These are phyloP conservation scores for Crossocerus cetratus DNA, from an alignment of 2,888 invertebrate genomes.

Conservation along the genomic window DNA sequence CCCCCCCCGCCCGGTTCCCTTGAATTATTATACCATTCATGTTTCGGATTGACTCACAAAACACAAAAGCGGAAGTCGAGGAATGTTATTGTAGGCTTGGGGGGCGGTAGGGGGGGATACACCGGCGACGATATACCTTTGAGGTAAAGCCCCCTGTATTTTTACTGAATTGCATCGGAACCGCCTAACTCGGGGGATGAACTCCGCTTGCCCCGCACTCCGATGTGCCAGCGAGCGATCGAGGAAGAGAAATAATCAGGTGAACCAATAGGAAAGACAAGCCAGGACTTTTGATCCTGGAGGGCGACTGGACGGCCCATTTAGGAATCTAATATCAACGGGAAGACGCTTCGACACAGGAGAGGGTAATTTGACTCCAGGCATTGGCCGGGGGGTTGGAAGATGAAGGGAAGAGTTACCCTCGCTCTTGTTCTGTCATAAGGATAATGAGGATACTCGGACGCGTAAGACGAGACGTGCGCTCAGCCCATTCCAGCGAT, in stretches of 20 bases:
- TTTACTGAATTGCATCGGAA: constrained; percentile 59
- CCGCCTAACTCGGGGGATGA: constrained; percentile 18
- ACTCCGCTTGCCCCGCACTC: neutral
- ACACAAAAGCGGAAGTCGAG: constrained; percentile 74
- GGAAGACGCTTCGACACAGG: constrained; percentile 43
- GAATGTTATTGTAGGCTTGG: constrained; percentile 74
- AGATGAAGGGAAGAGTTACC: constrained; percentile 18
- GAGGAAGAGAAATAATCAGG: too few relatives aligned
- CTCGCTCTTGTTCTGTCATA: constrained; percentile 40
- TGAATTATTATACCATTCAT: constrained; percentile 77
- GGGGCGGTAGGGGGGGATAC: constrained; percentile 34
- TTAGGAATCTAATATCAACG: constrained; percentile 70
- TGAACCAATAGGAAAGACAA: too few relatives aligned
- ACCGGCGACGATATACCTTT: constrained; percentile 60
- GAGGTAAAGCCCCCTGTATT: constrained; percentile 69
- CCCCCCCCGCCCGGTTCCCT: constrained; percentile 34
- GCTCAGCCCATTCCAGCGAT: constrained; percentile 37
- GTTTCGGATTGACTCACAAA: constrained; percentile 77
- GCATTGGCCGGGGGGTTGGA: constrained; percentile 46
- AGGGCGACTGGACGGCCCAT: constrained; percentile 31
- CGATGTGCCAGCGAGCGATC: neutral
- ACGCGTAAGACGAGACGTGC: constrained; percentile 44
- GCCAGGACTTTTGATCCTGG: neutral
- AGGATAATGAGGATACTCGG: constrained; percentile 63
- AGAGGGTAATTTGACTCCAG: constrained; percentile 69